Conservation (phyloP, 2,888 invertebrate species). For the Cephus nigrinus region DNA sequence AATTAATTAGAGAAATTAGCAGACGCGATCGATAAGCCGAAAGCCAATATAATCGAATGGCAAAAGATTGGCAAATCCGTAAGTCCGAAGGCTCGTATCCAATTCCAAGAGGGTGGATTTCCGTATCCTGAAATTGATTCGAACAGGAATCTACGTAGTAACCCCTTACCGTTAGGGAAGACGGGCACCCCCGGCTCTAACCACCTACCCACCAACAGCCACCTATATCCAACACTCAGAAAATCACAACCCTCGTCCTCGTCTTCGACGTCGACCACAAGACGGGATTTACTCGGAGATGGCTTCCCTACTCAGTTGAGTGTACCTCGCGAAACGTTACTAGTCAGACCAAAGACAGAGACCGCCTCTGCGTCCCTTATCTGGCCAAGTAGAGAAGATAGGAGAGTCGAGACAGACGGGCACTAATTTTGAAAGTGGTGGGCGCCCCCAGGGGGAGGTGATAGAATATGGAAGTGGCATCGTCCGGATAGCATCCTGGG, state of each 20-base stretch:
- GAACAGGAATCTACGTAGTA: no score
- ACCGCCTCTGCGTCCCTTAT: not conserved
- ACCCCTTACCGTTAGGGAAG: no score
- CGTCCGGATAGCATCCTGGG: constrained; percentile 6
- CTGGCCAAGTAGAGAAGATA: not conserved
- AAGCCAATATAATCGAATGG: no score
- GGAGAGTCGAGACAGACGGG: constrained; percentile 44
- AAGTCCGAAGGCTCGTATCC: no score
- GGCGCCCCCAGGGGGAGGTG: constrained; percentile 19
- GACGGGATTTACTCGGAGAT: not conserved
- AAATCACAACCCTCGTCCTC: not conserved
- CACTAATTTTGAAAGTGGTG: constrained; percentile 56
- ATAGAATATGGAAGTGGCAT: constrained; percentile 38
- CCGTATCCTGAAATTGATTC: no score
- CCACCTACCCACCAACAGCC: no score
- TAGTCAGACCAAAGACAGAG: not conserved
- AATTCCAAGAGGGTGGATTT: no score
- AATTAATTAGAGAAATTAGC: not conserved
- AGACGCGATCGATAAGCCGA: not conserved
- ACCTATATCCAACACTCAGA: not conserved
- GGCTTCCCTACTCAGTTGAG: not conserved
- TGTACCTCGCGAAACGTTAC: not conserved
- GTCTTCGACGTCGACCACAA: not conserved
- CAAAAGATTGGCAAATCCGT: no score
- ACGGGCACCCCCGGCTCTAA: no score